Evolutionary conservation across 2,113 vertebrate genomes (phyloP).

Genomic region (Hypomesus transpacificus): DNA sequence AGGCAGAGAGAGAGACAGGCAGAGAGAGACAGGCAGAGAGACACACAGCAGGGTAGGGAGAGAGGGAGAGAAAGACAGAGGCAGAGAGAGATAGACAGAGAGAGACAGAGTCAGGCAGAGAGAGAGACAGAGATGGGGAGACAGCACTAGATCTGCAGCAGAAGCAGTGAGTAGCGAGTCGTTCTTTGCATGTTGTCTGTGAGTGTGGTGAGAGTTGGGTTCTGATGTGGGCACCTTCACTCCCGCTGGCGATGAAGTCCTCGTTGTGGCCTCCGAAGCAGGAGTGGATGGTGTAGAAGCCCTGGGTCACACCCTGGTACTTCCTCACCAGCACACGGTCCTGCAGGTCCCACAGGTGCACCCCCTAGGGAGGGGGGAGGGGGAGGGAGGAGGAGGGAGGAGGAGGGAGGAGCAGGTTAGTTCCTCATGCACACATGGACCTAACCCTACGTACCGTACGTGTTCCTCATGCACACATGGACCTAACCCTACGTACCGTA

Average conservation of each 20-base stretch:
- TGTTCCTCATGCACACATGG: too few species aligned
- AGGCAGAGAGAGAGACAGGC: background rate
- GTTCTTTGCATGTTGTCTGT: too few species aligned
- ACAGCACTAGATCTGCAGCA: background rate
- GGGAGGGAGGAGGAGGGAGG: background rate
- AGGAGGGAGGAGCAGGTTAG: background rate
- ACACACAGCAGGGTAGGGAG: background rate
- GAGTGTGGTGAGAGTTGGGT: too few species aligned
- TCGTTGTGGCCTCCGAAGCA: conserved; percentile 99
- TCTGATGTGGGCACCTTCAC: conserved; percentile 81
- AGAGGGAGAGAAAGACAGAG: background rate
- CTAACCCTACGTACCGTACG: background rate
- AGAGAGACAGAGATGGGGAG: background rate
- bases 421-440: background rate
- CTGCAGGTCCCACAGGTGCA: conserved; percentile 99
- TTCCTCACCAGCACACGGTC: conserved; percentile 99
- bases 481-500: background rate
- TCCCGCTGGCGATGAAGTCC: conserved; percentile 98
- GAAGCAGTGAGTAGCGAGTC: too few species aligned
- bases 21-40: background rate
- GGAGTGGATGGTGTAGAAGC: conserved; percentile 99
- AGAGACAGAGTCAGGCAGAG: background rate
- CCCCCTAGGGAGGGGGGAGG: conserved; percentile 76
- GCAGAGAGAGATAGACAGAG: background rate
- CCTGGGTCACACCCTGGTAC: conserved; percentile 99